Evolutionary conservation across 2,797 vertebrate species (phyloP).

Genomic region (Siniperca scherzeri): DNA sequence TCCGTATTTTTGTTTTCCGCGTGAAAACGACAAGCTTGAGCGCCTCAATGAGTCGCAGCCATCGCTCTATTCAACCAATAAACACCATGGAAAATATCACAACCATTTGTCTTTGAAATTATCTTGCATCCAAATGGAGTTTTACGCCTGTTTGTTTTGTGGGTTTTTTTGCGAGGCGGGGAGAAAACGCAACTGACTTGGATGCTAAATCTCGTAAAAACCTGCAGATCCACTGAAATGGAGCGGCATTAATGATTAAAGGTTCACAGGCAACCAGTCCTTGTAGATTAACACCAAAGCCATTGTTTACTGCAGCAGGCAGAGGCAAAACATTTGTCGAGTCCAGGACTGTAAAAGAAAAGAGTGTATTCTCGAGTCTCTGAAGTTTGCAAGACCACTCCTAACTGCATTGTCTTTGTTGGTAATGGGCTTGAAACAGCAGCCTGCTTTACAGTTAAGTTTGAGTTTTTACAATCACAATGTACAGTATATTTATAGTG

Average conservation of each 20-base stretch:
- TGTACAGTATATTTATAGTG: not conserved
- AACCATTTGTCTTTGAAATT: slow-evolving; percentile 63
- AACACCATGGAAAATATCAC: slow-evolving; percentile 50
- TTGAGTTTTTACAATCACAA: not conserved
- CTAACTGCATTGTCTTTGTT: slow-evolving; percentile 30
- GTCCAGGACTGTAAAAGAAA: slow-evolving; percentile 36
- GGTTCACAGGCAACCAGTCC: slow-evolving; percentile 33
- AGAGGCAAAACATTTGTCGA: slow-evolving; percentile 28
- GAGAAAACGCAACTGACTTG: not conserved
- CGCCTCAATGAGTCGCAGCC: slow-evolving; percentile 29
- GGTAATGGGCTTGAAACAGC: slow-evolving; percentile 26
- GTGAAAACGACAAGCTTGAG: slow-evolving; percentile 29
- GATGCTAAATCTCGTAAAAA: slow-evolving; percentile 43
- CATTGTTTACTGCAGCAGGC: slow-evolving; percentile 50
- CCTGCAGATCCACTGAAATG: slow-evolving; percentile 46
- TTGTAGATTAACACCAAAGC: slow-evolving; percentile 54
- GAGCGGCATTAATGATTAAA: slow-evolving; percentile 60
- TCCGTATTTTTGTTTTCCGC: slow-evolving; percentile 33
- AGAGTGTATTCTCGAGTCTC: slow-evolving; percentile 4
- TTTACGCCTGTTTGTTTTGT: slow-evolving; percentile 43
- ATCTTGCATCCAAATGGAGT: slow-evolving; percentile 50
- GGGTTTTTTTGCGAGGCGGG: not conserved
- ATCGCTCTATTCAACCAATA: slow-evolving; percentile 44
- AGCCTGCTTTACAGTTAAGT: not conserved
- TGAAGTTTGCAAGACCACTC: slow-evolving; percentile 38